Base-by-base conservation (phyloP, 2,888 invertebrate species). In the Synanthedon vespiformis region DNA sequence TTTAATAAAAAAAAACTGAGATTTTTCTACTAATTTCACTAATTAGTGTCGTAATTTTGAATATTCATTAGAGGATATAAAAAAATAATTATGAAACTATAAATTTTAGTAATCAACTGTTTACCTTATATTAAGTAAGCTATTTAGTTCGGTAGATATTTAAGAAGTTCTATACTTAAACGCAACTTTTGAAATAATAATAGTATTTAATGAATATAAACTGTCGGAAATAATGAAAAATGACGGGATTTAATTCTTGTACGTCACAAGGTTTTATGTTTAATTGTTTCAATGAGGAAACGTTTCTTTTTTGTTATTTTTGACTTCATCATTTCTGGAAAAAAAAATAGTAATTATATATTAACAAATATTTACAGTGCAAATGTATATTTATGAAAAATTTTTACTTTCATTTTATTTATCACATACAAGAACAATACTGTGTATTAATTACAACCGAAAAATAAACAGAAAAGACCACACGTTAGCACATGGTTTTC, bases 291-390 rank as follows among this genome's bases (percentile, higher is more conserved):
- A 73, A 76, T 71, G 68, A 71, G 70, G 63, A 74, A 71, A 66
- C 72, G 71, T 66, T 68, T 72, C 60, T 65, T 67, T 65, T 63
- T 72, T 57, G 66, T 59, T 69, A 72, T 66, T 66, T 77, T 81
- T 65, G 77, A 77, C 78, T 83, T 83, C 83, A 80, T 75, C 75
- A 85, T 87, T 78, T 80, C 86, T 86, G 86, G 86, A 55, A 83
- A 80, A 58, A 59, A 64, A 62, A 53, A 51, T 18, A 18, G 18
- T 16, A 16, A 22, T 5, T 5, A 22, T 22, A 22, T 5, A 22
- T 22, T 4, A 4, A 22, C 5, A 22, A 5, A 22, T 22, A 22
- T 22, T 22, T 22, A 22, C 5, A 22, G 5, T 22, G 1, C 5
- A 22, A 22, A 34, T 34, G 34, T 10, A 34, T 34, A 34, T 34